A percentile compares a stretch with the other conserved stretches of the same genome.
phyloP scores from a whole-genome alignment of 2,888 invertebrate species.

The Exocentrus adspersus region DNA sequence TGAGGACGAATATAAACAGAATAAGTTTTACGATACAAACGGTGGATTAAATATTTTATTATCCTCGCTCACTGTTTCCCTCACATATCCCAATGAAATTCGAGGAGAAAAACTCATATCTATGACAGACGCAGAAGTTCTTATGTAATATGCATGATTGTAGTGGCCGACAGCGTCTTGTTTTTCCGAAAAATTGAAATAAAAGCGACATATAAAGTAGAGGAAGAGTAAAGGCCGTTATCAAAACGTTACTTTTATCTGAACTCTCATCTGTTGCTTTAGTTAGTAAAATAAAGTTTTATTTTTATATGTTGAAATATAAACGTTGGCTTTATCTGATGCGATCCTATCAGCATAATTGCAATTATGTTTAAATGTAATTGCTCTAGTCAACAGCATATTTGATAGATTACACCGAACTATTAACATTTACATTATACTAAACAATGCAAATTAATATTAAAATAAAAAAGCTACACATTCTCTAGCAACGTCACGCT shows the following conservation, averaged over 20 bases:
- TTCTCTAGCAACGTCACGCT: background rate
- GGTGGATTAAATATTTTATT: conserved; percentile 6
- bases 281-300: too few species aligned
- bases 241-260: background rate
- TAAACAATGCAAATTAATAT: background rate
- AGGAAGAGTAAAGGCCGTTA: background rate
- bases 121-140: conserved; percentile 1
- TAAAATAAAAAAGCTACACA: background rate
- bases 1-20: too few species aligned
- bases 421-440: background rate
- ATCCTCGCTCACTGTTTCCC: background rate
- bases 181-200: conserved; percentile 11
- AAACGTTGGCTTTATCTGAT: background rate
- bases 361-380: background rate
- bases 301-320: background rate
- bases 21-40: background rate
- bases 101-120: background rate
- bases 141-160: conserved; percentile 16
- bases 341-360: background rate
- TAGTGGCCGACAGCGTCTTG: conserved; percentile 1
- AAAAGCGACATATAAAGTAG: conserved; percentile 12
- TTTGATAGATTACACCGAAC: background rate
- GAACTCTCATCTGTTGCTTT: background rate
- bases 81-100: conserved; percentile 1
- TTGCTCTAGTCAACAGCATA: background rate